Evolutionary conservation across 1,140 invertebrate species (phyloP).

Genomic region (Probaryconus sp.): DNA sequence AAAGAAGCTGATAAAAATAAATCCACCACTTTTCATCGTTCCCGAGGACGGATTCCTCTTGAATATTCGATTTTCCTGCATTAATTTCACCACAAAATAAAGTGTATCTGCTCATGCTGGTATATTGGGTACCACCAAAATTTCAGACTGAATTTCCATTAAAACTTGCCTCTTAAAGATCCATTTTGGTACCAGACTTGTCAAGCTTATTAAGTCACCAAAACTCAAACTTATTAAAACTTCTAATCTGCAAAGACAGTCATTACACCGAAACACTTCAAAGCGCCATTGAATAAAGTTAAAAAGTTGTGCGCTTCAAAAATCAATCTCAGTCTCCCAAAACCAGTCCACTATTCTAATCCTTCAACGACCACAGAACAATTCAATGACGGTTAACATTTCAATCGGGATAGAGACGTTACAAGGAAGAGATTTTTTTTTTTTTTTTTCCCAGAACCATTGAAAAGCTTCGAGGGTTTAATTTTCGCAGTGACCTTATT

Average conservation of each 20-base stretch:
- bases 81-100: no score
- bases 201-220: slow-evolving; percentile 33
- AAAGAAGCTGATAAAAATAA: background rate
- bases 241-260: slow-evolving; percentile 34
- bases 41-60: no score
- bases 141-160: slow-evolving; percentile 27
- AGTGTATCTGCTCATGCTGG: no score
- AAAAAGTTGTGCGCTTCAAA: slow-evolving; percentile 10
- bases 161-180: slow-evolving; percentile 25
- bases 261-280: slow-evolving; percentile 27
- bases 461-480: slow-evolving; percentile 13
- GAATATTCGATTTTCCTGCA: no score
- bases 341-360: background rate
- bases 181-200: slow-evolving; percentile 10
- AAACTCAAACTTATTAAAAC: slow-evolving; percentile 43
- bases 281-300: slow-evolving; percentile 21
- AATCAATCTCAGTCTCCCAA: slow-evolving; percentile 11
- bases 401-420: slow-evolving; percentile 20
- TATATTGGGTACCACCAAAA: no score
- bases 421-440: background rate
- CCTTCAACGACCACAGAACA: background rate
- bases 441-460: background rate
- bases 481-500: slow-evolving; percentile 30
- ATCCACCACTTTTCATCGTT: background rate
- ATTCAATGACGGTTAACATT: slow-evolving; percentile 10